These are phyloP conservation scores for Dendrolimus houi DNA, from an alignment of 2,888 invertebrate species.

Conservation along the genomic window DNA sequence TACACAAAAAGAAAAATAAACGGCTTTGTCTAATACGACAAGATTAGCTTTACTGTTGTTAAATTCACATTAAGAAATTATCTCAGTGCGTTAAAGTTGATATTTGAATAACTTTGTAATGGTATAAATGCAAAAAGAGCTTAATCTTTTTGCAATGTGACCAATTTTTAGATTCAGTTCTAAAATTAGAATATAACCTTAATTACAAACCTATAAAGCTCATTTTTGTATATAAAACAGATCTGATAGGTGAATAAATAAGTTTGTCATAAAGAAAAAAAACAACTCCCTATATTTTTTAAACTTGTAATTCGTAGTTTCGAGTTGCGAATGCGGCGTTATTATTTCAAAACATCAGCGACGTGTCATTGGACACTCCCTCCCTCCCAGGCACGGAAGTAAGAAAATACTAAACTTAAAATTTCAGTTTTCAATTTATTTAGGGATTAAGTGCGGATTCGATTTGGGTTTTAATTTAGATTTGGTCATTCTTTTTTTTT, in stretches of 20 bases:
- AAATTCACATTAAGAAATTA: slow-evolving; percentile 7
- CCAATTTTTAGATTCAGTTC: neutral
- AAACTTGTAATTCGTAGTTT: slow-evolving; percentile 74
- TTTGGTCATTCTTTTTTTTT: no score
- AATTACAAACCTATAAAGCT: no score
- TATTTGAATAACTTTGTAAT: slow-evolving; percentile 8
- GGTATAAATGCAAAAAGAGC: neutral
- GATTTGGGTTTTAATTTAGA: no score
- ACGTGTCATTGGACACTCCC: slow-evolving; percentile 75
- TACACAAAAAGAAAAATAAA: slow-evolving; percentile 73
- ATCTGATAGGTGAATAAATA: slow-evolving; percentile 6
- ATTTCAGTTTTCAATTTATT: no score
- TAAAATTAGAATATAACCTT: neutral
- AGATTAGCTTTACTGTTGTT: slow-evolving; percentile 13
- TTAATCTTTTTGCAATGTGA: neutral
- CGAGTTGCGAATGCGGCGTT: slow-evolving; percentile 72
- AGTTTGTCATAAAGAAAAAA: slow-evolving; percentile 36
- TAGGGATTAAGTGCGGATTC: no score
- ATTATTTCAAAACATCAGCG: slow-evolving; percentile 74
- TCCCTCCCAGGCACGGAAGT: slow-evolving; percentile 41
- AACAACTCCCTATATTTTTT: slow-evolving; percentile 62
- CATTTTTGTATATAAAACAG: no score
- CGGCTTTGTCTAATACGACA: slow-evolving; percentile 65
- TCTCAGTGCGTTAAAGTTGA: slow-evolving; percentile 15
- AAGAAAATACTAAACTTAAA: slow-evolving; percentile 27